phyloP scores from a whole-genome alignment of 2,113 vertebrate species.

The Promerops cafer region DNA sequence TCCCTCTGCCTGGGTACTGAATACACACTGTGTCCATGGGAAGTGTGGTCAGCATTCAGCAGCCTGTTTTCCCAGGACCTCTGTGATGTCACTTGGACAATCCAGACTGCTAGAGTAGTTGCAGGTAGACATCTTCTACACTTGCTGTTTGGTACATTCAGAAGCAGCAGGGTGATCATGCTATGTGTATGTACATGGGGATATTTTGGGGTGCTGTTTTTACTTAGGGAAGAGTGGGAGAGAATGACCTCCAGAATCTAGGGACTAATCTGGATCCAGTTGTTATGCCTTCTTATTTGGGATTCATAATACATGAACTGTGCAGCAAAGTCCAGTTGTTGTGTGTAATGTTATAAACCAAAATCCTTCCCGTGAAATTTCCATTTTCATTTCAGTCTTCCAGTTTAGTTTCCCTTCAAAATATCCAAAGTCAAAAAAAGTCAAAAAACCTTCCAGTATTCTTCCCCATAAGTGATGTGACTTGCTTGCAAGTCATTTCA shows the following conservation, averaged over 20 bases:
- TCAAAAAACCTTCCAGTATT: neutral
- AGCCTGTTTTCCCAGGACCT: neutral
- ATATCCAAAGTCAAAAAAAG: neutral
- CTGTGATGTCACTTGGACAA: neutral
- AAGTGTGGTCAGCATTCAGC: neutral
- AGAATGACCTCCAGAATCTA: neutral
- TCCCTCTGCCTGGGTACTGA: neutral
- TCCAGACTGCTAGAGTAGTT: neutral
- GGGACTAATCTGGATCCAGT: neutral
- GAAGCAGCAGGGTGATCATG: neutral
- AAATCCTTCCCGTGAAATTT: neutral
- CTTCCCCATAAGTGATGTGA: neutral
- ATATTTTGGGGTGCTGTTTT: neutral
- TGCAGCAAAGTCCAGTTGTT: neutral
- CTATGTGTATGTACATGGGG: neutral
- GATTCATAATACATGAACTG: neutral
- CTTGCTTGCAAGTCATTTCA: neutral
- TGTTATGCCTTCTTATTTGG: neutral
- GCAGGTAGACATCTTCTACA: neutral
- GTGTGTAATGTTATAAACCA: neutral
- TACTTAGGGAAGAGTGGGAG: neutral
- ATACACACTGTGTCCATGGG: accelerated
- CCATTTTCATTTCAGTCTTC: neutral
- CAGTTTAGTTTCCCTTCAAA: neutral
- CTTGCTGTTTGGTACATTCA: neutral